Evolutionary conservation across 2,888 invertebrate genomes (phyloP).

Genomic region (Coelopa pilipes): DNA sequence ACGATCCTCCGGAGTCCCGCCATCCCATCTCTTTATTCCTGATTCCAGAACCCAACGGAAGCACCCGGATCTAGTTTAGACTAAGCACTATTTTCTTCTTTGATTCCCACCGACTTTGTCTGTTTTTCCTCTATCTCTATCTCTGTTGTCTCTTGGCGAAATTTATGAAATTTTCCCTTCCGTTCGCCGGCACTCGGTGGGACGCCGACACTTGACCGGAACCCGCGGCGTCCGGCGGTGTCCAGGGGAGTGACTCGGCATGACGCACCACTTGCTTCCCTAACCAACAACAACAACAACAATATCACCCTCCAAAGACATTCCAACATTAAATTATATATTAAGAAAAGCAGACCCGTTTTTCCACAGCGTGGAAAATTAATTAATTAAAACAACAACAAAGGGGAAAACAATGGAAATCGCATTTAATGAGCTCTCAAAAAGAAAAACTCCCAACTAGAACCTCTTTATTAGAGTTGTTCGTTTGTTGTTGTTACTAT

Average conservation of each 20-base stretch:
- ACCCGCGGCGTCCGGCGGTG: not conserved
- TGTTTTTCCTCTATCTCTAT: no score
- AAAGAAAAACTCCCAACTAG: not conserved
- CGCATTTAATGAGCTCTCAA: constrained; percentile 2
- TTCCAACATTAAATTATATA: constrained; percentile 15
- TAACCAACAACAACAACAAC: not conserved
- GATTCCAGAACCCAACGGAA: no score
- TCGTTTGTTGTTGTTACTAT: no score
- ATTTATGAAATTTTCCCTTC: constrained; percentile 35
- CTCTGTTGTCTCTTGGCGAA: constrained; percentile 5
- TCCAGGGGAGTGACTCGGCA: not conserved
- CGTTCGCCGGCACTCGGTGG: constrained; percentile 33
- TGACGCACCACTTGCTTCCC: not conserved
- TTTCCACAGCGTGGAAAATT: constrained; percentile 42
- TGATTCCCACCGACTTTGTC: no score
- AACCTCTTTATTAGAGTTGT: not conserved
- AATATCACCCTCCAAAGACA: not conserved
- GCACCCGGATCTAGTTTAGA: no score
- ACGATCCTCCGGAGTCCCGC: not conserved
- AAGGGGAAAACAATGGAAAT: not conserved
- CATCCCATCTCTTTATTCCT: no score
- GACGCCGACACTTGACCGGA: constrained; percentile 23
- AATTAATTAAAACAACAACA: constrained; percentile 44
- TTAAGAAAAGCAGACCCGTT: not conserved
- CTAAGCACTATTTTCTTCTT: no score